A percentile compares a stretch with the other conserved stretches of the same genome.
Evolutionary conservation across 2,888 invertebrate species (phyloP).

Genomic region (Lasioglossum morio): DNA sequence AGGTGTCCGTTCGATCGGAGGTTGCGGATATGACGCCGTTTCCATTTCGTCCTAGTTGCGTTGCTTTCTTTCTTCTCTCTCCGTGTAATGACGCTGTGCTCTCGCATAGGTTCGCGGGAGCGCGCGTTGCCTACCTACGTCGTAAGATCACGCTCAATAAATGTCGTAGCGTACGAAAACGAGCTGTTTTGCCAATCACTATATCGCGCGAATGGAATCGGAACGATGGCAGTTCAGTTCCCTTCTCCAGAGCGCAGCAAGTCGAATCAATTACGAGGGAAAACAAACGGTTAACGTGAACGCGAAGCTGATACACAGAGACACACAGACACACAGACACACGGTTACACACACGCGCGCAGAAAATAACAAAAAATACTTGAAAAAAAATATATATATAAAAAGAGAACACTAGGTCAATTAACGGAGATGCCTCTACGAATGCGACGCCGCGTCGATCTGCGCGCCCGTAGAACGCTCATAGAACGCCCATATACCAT

Average conservation of each 20-base stretch:
- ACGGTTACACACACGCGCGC: background rate
- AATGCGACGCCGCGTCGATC: constrained; percentile 71
- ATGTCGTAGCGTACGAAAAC: constrained; percentile 74
- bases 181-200: constrained; percentile 52
- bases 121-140: constrained; percentile 80
- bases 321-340: background rate
- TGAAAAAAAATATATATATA: constrained; percentile 49
- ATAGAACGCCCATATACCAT: constrained; percentile 52
- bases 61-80: constrained; percentile 14
- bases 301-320: background rate
- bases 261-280: constrained; percentile 24
- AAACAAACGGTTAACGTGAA: constrained; percentile 13
- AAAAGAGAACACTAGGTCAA: constrained; percentile 81
- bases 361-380: constrained; percentile 15
- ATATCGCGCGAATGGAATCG: constrained; percentile 19
- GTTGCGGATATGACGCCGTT: background rate
- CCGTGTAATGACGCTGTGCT: constrained; percentile 11
- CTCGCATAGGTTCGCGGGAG: constrained; percentile 17
- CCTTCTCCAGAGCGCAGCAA: constrained; percentile 11
- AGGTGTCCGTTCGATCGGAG: constrained; percentile 67
- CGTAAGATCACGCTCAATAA: constrained; percentile 83
- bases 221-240: constrained; percentile 26
- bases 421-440: constrained; percentile 82
- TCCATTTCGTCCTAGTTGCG: background rate
- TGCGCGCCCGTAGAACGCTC: constrained; percentile 65